Base-by-base conservation (phyloP, 1,140 invertebrate species). In the Drosophila varians region DNA sequence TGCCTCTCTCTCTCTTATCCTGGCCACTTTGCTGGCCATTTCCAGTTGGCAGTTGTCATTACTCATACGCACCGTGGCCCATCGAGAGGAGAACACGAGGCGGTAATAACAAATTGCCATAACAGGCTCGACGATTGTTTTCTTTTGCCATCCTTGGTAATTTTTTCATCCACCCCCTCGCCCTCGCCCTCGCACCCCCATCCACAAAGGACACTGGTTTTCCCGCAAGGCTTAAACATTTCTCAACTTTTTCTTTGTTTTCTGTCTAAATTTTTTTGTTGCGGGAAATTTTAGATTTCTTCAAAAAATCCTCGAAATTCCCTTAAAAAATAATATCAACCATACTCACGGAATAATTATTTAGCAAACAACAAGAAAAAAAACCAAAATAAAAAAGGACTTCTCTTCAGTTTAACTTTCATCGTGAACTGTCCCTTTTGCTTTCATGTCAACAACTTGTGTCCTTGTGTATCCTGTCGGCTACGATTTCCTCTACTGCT, bases 31-130 rank as follows among this genome's bases (percentile, higher is more conserved):
- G 43, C 56, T 53, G 56, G 42, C 74, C 77, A 77, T 83, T 82
- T 74, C 28, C 56, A 62, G 60, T 11, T 77, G 57, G 68, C 78
- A 73, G 77, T 83, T 83, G 78, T 74, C 78, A 82, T 82, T 78
- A 78, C 58, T 83, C 78, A 82, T 82, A 82, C 78, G 78, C 78
- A 82, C 68, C 57, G 77, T 82, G 73, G 74, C 68, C 57, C 64
- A 58, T 42, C 45, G 34, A 61, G 31, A 47, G 28, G 21, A 48
- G 53, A 36, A 11, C 47, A 65, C 14, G 36, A 14, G 36, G 19
- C 47, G 62, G 65, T 65, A 76, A 79, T 83, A 83, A 82, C 74
- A 77, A 83, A 82, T 82, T 65, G 74, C 77, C 69, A 74, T 69
- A 60, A 45, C 60, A 68, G 68, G 61, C 47, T 74, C 60, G 78